Evolutionary conservation across 2,888 invertebrate genomes (phyloP).

Genomic region (Peribatodes rhomboidaria): DNA sequence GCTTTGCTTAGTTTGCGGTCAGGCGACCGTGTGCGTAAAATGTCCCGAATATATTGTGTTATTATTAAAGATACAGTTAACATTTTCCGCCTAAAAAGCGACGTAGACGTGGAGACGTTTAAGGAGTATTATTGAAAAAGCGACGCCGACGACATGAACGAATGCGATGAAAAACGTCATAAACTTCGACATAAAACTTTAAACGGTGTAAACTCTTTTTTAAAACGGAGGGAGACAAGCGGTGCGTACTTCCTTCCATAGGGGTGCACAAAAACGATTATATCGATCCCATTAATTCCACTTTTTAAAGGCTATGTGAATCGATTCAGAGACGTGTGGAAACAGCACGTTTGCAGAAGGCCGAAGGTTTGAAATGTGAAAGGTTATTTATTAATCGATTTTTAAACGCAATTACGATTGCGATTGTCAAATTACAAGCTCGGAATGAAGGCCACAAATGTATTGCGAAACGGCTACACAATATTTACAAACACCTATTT

Average conservation of each 20-base stretch:
- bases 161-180: neutral
- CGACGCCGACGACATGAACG: too few species aligned
- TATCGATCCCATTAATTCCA: slow-evolving; percentile 37
- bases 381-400: slow-evolving; percentile 56
- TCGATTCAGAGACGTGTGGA: slow-evolving; percentile 61
- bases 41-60: too few species aligned
- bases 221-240: slow-evolving; percentile 61
- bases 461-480: slow-evolving; percentile 16
- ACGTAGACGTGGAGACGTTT: too few species aligned
- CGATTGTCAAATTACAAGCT: slow-evolving; percentile 42
- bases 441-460: slow-evolving; percentile 22
- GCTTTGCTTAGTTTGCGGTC: too few species aligned
- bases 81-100: too few species aligned
- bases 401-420: slow-evolving; percentile 50
- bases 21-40: too few species aligned
- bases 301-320: slow-evolving; percentile 58
- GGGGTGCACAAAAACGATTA: slow-evolving; percentile 56
- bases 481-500: slow-evolving; percentile 7
- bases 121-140: too few species aligned
- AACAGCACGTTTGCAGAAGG: slow-evolving; percentile 61
- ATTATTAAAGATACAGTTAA: too few species aligned
- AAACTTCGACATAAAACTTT: slow-evolving; percentile 14
- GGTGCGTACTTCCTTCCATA: slow-evolving; percentile 66
- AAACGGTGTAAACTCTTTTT: slow-evolving; percentile 41
- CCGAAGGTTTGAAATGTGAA: slow-evolving; percentile 63